Evolutionary conservation across 2,888 invertebrate genomes (phyloP).

Genomic region (Zygogramma bicolorata): DNA sequence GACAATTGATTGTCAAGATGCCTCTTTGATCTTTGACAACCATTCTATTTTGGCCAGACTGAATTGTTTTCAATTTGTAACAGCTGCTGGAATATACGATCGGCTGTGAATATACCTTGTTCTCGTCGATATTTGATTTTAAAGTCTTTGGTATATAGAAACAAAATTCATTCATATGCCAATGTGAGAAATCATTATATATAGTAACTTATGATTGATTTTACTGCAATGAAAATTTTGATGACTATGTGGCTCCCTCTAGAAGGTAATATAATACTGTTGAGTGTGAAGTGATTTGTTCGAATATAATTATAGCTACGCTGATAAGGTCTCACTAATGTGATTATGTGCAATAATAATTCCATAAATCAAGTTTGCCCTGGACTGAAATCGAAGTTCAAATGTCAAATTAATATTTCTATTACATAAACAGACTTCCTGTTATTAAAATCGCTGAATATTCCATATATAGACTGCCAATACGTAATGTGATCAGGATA

Average conservation of each 20-base stretch:
- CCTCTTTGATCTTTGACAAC: too few relatives aligned
- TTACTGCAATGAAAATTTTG: too few relatives aligned
- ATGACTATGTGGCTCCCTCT: neutral
- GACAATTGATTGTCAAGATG: too few relatives aligned
- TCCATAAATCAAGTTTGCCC: constrained; percentile 1
- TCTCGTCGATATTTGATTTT: too few relatives aligned
- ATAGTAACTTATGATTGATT: too few relatives aligned
- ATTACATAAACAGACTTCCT: constrained; percentile 17
- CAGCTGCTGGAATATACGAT: too few relatives aligned
- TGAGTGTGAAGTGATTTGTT: constrained; percentile 3
- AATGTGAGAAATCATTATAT: too few relatives aligned
- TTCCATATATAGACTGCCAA: neutral
- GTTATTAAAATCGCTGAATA: constrained; percentile 11
- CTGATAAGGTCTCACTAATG: neutral
- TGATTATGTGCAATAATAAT: constrained; percentile 2
- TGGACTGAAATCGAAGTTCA: constrained; percentile 17
- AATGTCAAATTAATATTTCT: constrained; percentile 16
- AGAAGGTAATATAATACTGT: neutral
- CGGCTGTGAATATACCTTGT: too few relatives aligned
- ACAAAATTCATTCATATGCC: too few relatives aligned
- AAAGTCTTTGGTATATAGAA: too few relatives aligned
- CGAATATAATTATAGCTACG: neutral
- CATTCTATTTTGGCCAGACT: too few relatives aligned
- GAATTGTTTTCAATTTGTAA: too few relatives aligned
- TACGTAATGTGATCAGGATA: neutral